Percentiles rank a stretch among this genome's conserved stretches.
These are phyloP conservation scores for Odontophorus gujanensis DNA, from an alignment of 2,113 vertebrate genomes.

Conservation along the genomic window DNA sequence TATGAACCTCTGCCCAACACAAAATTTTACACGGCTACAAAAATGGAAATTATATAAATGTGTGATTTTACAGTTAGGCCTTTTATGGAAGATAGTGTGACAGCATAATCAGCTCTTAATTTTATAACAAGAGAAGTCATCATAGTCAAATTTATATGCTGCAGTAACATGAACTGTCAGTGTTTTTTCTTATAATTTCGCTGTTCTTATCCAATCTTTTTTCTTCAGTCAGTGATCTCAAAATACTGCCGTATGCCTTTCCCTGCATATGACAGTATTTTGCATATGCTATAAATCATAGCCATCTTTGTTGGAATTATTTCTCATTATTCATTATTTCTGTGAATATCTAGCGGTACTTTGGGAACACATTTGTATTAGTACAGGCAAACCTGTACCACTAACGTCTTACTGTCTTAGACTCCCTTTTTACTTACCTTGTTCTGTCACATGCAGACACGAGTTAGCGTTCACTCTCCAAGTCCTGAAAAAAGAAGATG, in stretches of 20 bases:
- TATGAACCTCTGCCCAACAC: background rate
- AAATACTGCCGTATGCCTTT: background rate
- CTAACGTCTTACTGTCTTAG: background rate
- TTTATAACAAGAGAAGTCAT: slow-evolving; percentile 41
- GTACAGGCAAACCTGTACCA: background rate
- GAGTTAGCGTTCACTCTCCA: background rate
- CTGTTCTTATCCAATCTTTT: background rate
- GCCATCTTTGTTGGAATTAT: slow-evolving; percentile 17
- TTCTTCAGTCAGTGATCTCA: background rate
- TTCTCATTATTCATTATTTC: slow-evolving; percentile 1
- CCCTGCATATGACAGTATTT: background rate
- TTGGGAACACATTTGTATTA: background rate
- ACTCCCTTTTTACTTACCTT: background rate
- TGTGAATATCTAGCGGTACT: background rate
- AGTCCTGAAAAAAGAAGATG: background rate
- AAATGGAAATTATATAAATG: slow-evolving; percentile 11
- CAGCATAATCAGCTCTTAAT: slow-evolving; percentile 32
- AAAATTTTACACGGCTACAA: background rate
- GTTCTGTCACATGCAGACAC: background rate
- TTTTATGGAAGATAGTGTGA: slow-evolving; percentile 19
- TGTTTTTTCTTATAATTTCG: background rate
- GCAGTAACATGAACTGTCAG: background rate
- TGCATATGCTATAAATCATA: slow-evolving; percentile 29
- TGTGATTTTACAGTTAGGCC: slow-evolving; percentile 55
- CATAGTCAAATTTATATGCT: slow-evolving; percentile 12